These are phyloP conservation scores for Discoglossus pictus DNA, from an alignment of 2,797 vertebrate genomes.

Conservation along the genomic window DNA sequence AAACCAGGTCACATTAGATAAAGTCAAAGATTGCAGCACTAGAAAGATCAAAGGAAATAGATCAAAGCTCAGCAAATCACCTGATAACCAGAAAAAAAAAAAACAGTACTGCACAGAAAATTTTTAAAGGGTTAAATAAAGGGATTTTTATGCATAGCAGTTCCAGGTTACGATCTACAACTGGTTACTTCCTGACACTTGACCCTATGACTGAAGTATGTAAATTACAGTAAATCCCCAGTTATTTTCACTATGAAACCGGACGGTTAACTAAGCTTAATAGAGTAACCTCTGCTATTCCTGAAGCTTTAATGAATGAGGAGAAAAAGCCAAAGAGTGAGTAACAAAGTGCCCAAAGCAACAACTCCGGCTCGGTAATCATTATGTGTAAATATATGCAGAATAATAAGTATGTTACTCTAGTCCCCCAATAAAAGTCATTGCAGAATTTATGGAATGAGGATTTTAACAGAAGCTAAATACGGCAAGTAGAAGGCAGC, in stretches of 20 bases:
- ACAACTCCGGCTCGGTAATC: not conserved
- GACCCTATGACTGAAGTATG: not conserved
- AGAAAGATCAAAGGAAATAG: conserved; percentile 17
- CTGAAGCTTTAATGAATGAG: no score
- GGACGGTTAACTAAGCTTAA: no score
- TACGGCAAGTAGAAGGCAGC: no score
- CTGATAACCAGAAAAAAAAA: conserved; percentile 22
- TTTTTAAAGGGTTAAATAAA: not conserved
- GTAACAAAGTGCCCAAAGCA: not conserved
- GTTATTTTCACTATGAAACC: conserved; percentile 3
- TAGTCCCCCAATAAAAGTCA: no score
- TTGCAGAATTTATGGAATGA: no score
- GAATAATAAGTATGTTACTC: no score
- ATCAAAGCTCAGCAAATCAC: conserved; percentile 37
- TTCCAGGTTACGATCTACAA: not conserved
- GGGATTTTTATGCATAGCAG: not conserved
- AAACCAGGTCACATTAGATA: not conserved
- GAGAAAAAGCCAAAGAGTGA: not conserved
- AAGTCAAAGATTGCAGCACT: not conserved
- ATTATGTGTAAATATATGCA: no score
- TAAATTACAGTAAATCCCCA: not conserved
- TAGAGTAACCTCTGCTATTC: not conserved
- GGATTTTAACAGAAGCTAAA: no score
- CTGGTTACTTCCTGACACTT: conserved; percentile 10
- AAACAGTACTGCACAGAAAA: not conserved